phyloP scores from a whole-genome alignment of 2,113 vertebrate genomes.

The Pelmatolapia mariae region DNA sequence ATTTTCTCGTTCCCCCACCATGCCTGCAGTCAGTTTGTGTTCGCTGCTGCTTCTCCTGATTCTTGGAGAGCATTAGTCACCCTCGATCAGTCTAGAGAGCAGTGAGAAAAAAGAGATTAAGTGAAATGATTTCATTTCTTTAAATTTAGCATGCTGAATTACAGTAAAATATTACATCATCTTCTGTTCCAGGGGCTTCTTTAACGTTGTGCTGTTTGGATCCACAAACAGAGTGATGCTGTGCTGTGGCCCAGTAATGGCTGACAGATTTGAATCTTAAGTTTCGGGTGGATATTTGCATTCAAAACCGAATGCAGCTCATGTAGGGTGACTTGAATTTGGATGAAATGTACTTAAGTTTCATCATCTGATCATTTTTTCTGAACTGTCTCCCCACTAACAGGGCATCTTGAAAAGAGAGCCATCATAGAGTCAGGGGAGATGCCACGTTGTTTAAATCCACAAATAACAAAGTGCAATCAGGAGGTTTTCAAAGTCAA shows the following conservation, averaged over 20 bases:
- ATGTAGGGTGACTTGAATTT: neutral
- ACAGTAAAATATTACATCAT: neutral
- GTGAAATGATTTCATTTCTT: neutral
- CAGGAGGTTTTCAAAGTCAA: neutral
- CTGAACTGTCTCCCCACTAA: neutral
- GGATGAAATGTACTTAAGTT: neutral
- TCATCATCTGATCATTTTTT: neutral
- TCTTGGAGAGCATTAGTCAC: neutral
- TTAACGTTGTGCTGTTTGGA: neutral
- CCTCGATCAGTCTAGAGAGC: neutral
- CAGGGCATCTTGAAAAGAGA: neutral
- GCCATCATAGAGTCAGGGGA: neutral
- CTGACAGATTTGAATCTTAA: neutral
- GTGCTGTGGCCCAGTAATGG: neutral
- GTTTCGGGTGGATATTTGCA: neutral
- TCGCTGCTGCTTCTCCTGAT: neutral
- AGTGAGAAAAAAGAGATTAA: neutral
- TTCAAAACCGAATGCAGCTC: neutral
- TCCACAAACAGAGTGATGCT: neutral
- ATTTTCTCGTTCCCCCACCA: neutral
- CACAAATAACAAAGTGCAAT: neutral
- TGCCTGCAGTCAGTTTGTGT: constrained; percentile 13
- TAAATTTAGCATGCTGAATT: neutral
- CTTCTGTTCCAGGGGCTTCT: neutral
- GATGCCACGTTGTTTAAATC: neutral